Conservation (phyloP, 2,797 vertebrate species). For the Chrysocyon brachyurus region DNA sequence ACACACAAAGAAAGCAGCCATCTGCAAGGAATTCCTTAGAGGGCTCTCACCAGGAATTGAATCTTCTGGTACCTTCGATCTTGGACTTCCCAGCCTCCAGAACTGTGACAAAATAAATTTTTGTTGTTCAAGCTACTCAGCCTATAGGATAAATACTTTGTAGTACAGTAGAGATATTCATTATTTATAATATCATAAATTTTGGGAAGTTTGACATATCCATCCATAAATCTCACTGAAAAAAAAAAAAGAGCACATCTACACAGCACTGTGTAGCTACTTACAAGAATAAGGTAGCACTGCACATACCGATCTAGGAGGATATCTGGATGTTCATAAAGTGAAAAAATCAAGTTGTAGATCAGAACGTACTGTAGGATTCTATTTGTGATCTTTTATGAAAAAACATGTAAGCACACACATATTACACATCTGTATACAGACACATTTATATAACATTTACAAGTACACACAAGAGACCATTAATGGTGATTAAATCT, state of each 20-base stretch:
- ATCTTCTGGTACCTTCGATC: neutral
- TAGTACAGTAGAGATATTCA: neutral
- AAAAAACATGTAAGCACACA: neutral
- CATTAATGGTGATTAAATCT: too few species aligned
- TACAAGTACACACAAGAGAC: neutral
- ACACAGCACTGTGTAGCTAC: fast-evolving
- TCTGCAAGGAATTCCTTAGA: neutral
- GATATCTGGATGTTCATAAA: neutral
- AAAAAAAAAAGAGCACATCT: neutral
- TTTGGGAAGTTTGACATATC: neutral
- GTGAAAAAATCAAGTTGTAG: neutral
- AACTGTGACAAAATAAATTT: neutral
- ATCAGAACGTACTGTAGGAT: neutral
- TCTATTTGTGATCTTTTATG: neutral
- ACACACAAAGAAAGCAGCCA: neutral
- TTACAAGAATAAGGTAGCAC: neutral
- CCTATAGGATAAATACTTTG: neutral
- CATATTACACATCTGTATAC: too few species aligned
- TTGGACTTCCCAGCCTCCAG: neutral
- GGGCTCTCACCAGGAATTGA: neutral
- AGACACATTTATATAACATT: neutral
- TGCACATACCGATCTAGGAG: neutral
- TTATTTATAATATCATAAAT: neutral
- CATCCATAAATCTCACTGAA: neutral
- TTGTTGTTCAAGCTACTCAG: neutral